Base-by-base conservation (phyloP, 1,140 invertebrate species). In the Venustaconcha ellipsiformis region DNA sequence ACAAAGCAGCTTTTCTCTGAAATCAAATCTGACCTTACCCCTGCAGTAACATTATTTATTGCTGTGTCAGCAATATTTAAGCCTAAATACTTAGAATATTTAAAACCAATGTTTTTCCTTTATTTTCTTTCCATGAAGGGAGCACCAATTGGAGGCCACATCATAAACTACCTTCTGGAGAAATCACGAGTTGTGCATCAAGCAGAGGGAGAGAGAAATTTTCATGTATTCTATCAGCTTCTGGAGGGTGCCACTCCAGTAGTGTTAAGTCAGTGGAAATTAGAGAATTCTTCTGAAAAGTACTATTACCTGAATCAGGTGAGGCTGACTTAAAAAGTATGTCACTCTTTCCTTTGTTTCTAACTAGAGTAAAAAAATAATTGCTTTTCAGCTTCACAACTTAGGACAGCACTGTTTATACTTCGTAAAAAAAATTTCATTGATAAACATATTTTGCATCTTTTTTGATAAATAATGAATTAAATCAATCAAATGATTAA, bases 161-260 rank as follows among this genome's bases (percentile, higher is more conserved):
- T 99, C 95, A 92, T 97, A 79, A 99, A 98, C 0, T 99, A 99
- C 88, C 91, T 99, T 0, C 90, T 99, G 80, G 98, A 99, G 90
- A 99, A 99, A 88, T 98, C 96, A 0, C 71, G 87, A 62, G 96
- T 98, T 0, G 94, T 98, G 23, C 93, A 94, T 86, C 97, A 98
- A 87, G 94, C 93, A 76, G 81, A 89, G 1, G 96, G 96, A 0
- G 96, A 98, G 86, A 92, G 96, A 60, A 98, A 97, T 89, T 98
- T 98, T 90, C 97, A 98, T 85, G 94, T 98, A 69, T 98, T 98
- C 89, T 98, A 98, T 89, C 96, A 98, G 90, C 78, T 86, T 70
- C 56, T 85, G 20, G 57, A 97, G 26, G 92, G 84, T 92, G 95
- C 95, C 15, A 93, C 92, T 1, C 92, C 93, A 78, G 92, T 94